A percentile compares a stretch with the other conserved stretches of the same genome.
Conservation (phyloP, 2,797 vertebrate species). For the Cirrhinus mrigala region DNA sequence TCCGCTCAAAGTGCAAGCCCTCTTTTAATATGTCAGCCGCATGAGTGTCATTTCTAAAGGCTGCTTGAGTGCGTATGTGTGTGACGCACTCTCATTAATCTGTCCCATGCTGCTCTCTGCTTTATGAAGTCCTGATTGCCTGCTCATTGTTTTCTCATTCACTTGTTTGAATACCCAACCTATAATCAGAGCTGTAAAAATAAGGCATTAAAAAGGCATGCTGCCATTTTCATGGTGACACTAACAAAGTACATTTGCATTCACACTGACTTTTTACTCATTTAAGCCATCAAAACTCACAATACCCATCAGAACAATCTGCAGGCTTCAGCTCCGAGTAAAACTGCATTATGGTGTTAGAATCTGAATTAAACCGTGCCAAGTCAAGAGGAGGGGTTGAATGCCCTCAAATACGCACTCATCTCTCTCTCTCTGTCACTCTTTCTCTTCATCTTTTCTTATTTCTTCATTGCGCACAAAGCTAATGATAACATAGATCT, state of each 20-base stretch:
- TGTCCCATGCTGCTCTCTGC: slow-evolving; percentile 77
- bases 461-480: slow-evolving; percentile 78
- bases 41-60: slow-evolving; percentile 76
- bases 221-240: slow-evolving; percentile 80
- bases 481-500: slow-evolving; percentile 81
- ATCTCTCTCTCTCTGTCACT: slow-evolving; percentile 76
- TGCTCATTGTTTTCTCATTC: slow-evolving; percentile 71
- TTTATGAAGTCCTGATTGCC: slow-evolving; percentile 84
- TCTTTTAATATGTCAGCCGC: slow-evolving; percentile 75
- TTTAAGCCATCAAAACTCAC: slow-evolving; percentile 78
- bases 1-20: slow-evolving; percentile 71
- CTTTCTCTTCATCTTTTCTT: slow-evolving; percentile 76
- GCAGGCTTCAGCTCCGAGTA: slow-evolving; percentile 70
- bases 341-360: slow-evolving; percentile 82
- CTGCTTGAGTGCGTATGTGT: slow-evolving; percentile 54
- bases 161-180: slow-evolving; percentile 83
- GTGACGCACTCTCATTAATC: slow-evolving; percentile 78
- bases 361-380: slow-evolving; percentile 73
- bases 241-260: slow-evolving; percentile 82
- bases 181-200: slow-evolving; percentile 81
- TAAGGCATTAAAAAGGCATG: slow-evolving; percentile 76
- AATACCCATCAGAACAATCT: slow-evolving; percentile 80
- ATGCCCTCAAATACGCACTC: slow-evolving; percentile 76
- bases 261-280: slow-evolving; percentile 75
- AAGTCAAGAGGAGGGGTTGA: slow-evolving; percentile 66